Evolutionary conservation across 2,888 invertebrate genomes (phyloP), one percentile per base, ranked within the genome.

Genomic region (Athrips mouffetella): DNA sequence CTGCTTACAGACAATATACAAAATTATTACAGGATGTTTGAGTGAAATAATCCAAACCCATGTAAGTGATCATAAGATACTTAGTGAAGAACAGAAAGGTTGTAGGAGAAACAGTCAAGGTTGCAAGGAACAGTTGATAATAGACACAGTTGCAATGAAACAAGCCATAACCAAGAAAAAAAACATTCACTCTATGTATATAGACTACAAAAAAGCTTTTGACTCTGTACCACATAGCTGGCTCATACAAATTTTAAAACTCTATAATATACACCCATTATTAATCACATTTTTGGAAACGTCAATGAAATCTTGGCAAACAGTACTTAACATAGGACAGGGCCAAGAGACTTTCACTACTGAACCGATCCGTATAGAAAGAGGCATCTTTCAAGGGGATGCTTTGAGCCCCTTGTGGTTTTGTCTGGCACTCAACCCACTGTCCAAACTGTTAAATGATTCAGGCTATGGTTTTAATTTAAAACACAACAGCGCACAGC

Each of bases 361-460:
- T 20, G 25, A 44, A 11, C 18, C 8, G 5, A 51, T 47, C 6
- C 6, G 11, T 1, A 47, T 47, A 5, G 2, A 10, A 18, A 16
- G 46, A 15, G 50, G 50, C 2, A 50, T 47, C 10, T 50, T 50
- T 33, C 37, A 50, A 16, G 50, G 50, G 0, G 47, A 46, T 21
- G 33, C 50, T 7, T 18, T 50, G 1, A 50, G 46, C n/a, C 54
- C 55, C 20, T 3, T 52, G 30, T 50, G 52, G 55, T 55, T 53
- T 23, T 53, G 53, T 25, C 45, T 57, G 1, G 54, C 57, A 7
- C 13, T 57, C 1, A 57, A 55, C 18, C 52, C 55, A 3, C 20
- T 57, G 8, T 55, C 53, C 7, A 30, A 6, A 45, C 25, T 25
- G 8, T 25, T 25, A 25, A 25, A 25, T 25, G 4, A 4, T 6